Evolutionary conservation across 2,888 invertebrate species (phyloP), one percentile per base, ranked within the genome.

Genomic region (Eilema caniola): DNA sequence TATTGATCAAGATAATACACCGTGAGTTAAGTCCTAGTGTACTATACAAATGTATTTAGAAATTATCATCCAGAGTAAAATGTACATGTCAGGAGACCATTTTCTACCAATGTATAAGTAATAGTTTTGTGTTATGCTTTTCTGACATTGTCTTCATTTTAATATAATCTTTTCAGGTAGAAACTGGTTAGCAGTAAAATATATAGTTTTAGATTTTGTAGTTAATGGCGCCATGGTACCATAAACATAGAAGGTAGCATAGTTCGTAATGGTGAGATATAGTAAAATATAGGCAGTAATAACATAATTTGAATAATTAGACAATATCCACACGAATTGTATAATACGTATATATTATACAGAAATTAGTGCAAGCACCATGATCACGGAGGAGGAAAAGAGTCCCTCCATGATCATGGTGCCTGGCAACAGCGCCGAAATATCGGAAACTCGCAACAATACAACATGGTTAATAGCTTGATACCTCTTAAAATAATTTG

Each of bases 1-100:
- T n/a, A 56, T 71, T 62, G 70, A 66, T 53, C 28, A 53, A 37
- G 59, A 77, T 53, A 14, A 47, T 64, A 64, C 5, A 23, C 23
- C 67, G 76, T 74, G 62, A 73, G 79, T 82, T 53, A 57, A 14
- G 67, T 20, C 53, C 14, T 66, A 57, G 57, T 25, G 23, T 33
- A 23, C 31, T 67, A 63, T 11, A 66, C 41, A 64, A 72, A 24
- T 65, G 47, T 71, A 57, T 62, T 70, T 57, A 56, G 28, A 63
- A 31, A 11, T 62, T 53, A n/a, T 64, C 20, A 23, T 47, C 10
- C 20, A 37, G 62, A 10, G 10, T 62, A 62, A 23, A 24, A n/a
- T 2, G 31, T 60, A 60, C 14, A 25, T 28, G 41, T 37, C 1
- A 3, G 8, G 37, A 37, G 57, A 24, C 24, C 57, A 24, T 24